Evolutionary conservation across 2,113 vertebrate genomes (phyloP).

Genomic region (Perccottus glenii): DNA sequence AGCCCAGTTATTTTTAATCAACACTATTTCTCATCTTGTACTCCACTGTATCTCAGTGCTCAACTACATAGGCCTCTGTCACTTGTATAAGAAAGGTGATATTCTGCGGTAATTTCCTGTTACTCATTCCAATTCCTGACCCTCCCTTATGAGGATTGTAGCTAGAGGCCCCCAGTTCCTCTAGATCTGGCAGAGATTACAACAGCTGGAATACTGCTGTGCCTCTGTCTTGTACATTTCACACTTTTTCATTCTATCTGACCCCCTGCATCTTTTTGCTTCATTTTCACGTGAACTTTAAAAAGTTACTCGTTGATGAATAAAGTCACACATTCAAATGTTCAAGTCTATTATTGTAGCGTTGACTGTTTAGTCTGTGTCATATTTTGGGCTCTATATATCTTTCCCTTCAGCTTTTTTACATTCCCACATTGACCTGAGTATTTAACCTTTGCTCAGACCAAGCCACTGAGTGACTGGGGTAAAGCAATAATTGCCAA

Average conservation of each 20-base stretch:
- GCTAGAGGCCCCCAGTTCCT: constrained; percentile 60
- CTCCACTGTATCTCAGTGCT: not conserved
- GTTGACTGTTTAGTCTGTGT: not conserved
- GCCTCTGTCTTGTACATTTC: constrained; percentile 4
- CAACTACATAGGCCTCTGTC: constrained; percentile 15
- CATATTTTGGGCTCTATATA: not conserved
- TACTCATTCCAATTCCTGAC: constrained; percentile 52
- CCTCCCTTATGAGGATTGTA: constrained; percentile 70
- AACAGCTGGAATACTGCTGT: constrained; percentile 46
- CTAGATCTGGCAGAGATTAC: constrained; percentile 62
- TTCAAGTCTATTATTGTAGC: not conserved
- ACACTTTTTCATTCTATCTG: not conserved
- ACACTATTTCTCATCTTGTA: no score
- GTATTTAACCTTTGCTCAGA: constrained; percentile 6
- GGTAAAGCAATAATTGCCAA: constrained; percentile 33
- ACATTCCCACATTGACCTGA: constrained; percentile 19
- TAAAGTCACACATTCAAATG: no score
- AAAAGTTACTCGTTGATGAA: no score
- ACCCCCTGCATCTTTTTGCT: not conserved
- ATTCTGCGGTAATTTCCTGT: constrained; percentile 72
- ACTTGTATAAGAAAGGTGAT: constrained; percentile 45
- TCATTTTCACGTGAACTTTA: not conserved
- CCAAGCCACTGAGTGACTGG: constrained; percentile 39
- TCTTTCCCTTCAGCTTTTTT: constrained; percentile 35
- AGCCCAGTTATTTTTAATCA: no score